phyloP scores from a whole-genome alignment of 2,888 invertebrate genomes.

The Dioctria rufipes region DNA sequence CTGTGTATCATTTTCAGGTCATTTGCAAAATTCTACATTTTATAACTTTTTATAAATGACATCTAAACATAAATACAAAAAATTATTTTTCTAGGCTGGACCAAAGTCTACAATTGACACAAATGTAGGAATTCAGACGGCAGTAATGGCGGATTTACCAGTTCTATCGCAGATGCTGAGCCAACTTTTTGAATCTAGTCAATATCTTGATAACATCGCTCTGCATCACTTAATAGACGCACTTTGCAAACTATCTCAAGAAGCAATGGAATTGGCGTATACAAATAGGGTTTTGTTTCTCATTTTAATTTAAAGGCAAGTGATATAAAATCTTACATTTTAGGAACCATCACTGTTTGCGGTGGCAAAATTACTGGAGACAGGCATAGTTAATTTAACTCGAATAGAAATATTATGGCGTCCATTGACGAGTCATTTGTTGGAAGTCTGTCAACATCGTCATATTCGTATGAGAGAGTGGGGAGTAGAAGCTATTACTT shows the following conservation, averaged over 20 bases:
- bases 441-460: constrained; percentile 96
- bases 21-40: too few relatives aligned
- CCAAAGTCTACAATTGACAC: constrained; percentile 83
- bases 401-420: constrained; percentile 96
- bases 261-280: constrained; percentile 97
- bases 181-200: constrained; percentile 94
- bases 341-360: constrained; percentile 97
- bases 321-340: background rate
- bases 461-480: constrained; percentile 96
- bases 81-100: constrained; percentile 74
- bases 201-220: constrained; percentile 93
- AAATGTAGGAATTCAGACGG: constrained; percentile 90
- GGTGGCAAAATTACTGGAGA: constrained; percentile 98
- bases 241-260: constrained; percentile 94
- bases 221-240: constrained; percentile 97
- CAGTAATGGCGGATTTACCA: constrained; percentile 96
- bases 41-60: too few relatives aligned
- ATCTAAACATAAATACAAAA: background rate
- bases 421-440: constrained; percentile 94
- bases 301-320: constrained; percentile 53
- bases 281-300: constrained; percentile 81
- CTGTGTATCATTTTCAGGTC: too few relatives aligned
- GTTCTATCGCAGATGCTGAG: constrained; percentile 92
- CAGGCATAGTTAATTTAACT: constrained; percentile 93
- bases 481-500: constrained; percentile 97